Base-by-base conservation (phyloP, 1,140 invertebrate genomes). In the Amyelois transitella region DNA sequence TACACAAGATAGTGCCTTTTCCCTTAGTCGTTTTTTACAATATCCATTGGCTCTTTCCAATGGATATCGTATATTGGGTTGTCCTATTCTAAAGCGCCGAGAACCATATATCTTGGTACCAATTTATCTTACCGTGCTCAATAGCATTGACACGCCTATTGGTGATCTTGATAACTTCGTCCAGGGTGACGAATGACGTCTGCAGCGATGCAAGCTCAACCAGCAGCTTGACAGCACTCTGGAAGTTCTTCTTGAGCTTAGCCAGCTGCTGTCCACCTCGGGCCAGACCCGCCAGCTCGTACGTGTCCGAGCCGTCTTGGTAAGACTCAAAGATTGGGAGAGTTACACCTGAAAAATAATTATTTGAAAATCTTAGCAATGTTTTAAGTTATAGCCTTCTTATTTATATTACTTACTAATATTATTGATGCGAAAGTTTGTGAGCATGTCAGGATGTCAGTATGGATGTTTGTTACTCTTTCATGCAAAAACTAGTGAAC, bases 91-190 rank as follows among this genome's bases (percentile, higher is more conserved):
- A n/a, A n/a, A n/a, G n/a, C n/a, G n/a, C n/a, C n/a, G n/a, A n/a
- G n/a, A n/a, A n/a, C n/a, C n/a, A n/a, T n/a, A n/a, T n/a, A n/a
- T n/a, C n/a, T n/a, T n/a, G 48, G 43, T 53, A 19, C 20, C 19
- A 45, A 62, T 45, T 1, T 2, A 51, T 18, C 68, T 88, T 83
- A 97, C 96, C 98, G 85, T 99, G 97, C 88, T 99, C 98, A 88
- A 99, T 99, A 72, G 99, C 99, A 89, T 99, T 99, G 12, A 99
- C 99, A 93, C 99, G 94, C 67, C 99, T 92, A 83, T 99, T 99
- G 4, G 97, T 99, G 50, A 97, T 93, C 90, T 99, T 99, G 69
- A 99, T 99, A 18, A 98, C 97, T 86, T 98, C 97, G 88, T 99
- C 97, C 18, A 99, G 86, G 25, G 97, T 98, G 1, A 99, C 95